These are phyloP conservation scores for Chionoecetes opilio DNA, from an alignment of 1,140 invertebrate genomes.

Conservation along the genomic window DNA sequence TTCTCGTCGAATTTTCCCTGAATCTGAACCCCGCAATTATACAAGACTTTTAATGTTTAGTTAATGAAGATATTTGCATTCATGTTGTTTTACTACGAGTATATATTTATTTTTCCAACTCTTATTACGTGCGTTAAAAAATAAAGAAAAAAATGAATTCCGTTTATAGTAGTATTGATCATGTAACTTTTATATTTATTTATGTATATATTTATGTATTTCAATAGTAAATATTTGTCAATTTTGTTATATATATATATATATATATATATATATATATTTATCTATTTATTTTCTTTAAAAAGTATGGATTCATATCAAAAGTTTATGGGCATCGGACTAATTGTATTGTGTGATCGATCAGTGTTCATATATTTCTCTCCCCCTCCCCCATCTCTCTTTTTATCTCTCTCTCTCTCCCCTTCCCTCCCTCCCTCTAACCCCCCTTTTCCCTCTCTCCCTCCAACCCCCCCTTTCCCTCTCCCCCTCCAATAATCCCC, in stretches of 20 bases:
- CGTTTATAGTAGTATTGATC: too few species aligned
- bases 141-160: too few species aligned
- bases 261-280: slow-evolving; percentile 58
- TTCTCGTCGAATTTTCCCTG: too few species aligned
- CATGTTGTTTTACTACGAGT: neutral
- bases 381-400: slow-evolving; percentile 33
- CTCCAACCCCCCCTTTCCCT: neutral
- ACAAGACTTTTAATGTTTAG: too few species aligned
- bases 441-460: neutral
- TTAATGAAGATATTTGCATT: too few species aligned
- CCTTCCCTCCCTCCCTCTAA: neutral
- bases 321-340: too few species aligned
- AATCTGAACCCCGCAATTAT: too few species aligned
- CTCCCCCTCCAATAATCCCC: neutral
- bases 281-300: neutral
- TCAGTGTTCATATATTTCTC: slow-evolving; percentile 34
- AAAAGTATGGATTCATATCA: too few species aligned
- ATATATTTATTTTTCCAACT: neutral
- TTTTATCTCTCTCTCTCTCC: neutral
- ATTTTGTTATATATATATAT: slow-evolving; percentile 28
- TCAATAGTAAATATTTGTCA: neutral
- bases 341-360: neutral
- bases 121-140: too few species aligned
- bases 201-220: slow-evolving; percentile 40
- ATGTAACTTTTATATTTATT: slow-evolving; percentile 8